Base-by-base conservation (phyloP, 2,888 invertebrate genomes). In the Eupithecia vulgata region DNA sequence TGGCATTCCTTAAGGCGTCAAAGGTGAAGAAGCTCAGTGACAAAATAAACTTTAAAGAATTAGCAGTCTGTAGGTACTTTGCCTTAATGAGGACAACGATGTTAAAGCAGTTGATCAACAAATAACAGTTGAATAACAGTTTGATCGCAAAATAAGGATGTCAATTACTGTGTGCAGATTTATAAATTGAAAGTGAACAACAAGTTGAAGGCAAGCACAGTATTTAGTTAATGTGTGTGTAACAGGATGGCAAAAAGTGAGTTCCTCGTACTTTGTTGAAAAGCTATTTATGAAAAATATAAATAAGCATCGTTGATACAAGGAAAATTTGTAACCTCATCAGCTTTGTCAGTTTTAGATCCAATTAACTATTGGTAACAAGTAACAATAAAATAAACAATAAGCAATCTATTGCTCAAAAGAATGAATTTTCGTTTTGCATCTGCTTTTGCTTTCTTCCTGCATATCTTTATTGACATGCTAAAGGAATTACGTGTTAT, bases 1-100 rank as follows among this genome's bases (percentile, higher is more conserved):
- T 82, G 80, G 79, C 75, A 79, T 86, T 86, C 83, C 85, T 80
- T 81, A 80, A 85, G 72, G 70, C 77, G 76, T 75, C 76, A 81
- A 81, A 84, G 83, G 82, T 78, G 75, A 83, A 80, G 79, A 77
- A 52, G 52, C 68, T 10, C 67, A 67, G 65, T 71, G 59, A 72
- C 35, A 68, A 70, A 70, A n/a, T 42, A 34, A 67, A 67, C 15
- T 52, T 21, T 52, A 21, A 21, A 52, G 52, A 52, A 52, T n/a
- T 52, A n/a, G 4, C 8, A n/a, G 48, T 48, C 21, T 12, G 10
- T 52, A 52, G n/a, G n/a, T 48, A 48, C 2, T 48, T 48, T 10
- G n/a, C 48, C 48, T n/a, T 48, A 48, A 48, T 48, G 52, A 52
- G 52, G 52, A 52, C 52, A 52, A 52, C 12, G n/a, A 3, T 21